Conservation (phyloP, 2,888 invertebrate genomes). For the Timema cristinae region DNA sequence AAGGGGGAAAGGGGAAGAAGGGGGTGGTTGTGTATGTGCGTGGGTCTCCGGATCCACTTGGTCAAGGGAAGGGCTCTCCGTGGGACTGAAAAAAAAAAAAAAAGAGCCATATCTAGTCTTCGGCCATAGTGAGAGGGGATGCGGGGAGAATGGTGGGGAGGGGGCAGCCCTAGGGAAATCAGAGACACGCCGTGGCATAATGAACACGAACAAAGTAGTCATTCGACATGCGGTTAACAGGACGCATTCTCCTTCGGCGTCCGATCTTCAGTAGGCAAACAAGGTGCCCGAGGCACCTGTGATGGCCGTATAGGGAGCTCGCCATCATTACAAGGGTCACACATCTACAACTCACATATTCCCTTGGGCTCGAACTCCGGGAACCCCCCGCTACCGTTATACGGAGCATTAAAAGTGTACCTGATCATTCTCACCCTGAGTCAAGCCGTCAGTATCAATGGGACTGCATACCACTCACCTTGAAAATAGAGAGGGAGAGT, state of each 20-base stretch:
- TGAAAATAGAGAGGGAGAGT: no score
- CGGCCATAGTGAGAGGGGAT: no score
- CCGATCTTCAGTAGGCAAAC: constrained; percentile 5
- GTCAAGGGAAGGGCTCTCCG: constrained; percentile 22
- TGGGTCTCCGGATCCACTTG: constrained; percentile 15
- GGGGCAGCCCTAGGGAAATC: constrained; percentile 29
- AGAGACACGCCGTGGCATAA: constrained; percentile 28
- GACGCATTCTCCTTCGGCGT: neutral
- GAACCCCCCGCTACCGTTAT: no score
- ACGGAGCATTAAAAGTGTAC: no score
- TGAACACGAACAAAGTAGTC: constrained; percentile 27
- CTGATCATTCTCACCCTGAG: no score
- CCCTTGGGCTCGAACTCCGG: no score
- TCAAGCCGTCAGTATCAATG: no score
- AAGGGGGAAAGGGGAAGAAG: constrained; percentile 13
- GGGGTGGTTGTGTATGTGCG: constrained; percentile 3
- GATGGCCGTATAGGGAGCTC: no score
- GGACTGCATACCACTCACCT: no score
- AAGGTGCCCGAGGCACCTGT: neutral
- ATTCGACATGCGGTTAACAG: constrained; percentile 26
- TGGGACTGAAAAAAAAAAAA: constrained; percentile 15
- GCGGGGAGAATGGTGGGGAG: no score
- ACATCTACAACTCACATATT: no score
- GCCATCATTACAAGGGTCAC: no score
- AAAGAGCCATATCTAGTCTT: constrained; percentile 7